A percentile compares a stretch with the other conserved stretches of the same genome.
phyloP scores from a whole-genome alignment of 1,140 invertebrate genomes.

The Mercenaria mercenaria region DNA sequence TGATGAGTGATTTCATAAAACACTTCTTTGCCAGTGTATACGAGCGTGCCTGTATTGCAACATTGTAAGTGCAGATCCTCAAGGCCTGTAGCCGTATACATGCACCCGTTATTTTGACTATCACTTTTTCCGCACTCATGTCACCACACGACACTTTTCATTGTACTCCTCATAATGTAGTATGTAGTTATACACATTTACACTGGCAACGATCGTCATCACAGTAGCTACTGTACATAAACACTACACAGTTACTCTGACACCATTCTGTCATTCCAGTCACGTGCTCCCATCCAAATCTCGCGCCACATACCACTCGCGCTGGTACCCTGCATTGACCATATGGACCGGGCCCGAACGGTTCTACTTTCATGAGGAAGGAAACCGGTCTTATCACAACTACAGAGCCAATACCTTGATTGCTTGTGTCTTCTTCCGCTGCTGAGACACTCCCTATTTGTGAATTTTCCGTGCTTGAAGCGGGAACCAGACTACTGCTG shows the following conservation, averaged over 20 bases:
- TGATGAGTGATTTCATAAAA: too few relatives aligned
- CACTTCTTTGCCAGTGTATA: too few relatives aligned
- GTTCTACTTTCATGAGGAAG: conserved; percentile 22
- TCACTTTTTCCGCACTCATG: too few relatives aligned
- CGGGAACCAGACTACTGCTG: background rate
- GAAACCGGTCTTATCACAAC: background rate
- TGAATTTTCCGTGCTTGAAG: background rate
- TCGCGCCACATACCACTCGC: conserved; percentile 46
- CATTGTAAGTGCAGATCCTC: too few relatives aligned
- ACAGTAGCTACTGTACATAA: conserved; percentile 58
- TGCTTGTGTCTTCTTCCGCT: background rate
- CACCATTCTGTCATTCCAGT: conserved; percentile 54
- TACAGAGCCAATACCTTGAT: background rate
- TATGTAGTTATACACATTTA: conserved; percentile 31
- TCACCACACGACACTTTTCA: too few relatives aligned
- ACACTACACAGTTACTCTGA: conserved; percentile 53
- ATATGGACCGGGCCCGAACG: conserved; percentile 59
- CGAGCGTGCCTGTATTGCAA: too few relatives aligned
- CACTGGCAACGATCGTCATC: conserved; percentile 52
- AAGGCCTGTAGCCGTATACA: too few relatives aligned
- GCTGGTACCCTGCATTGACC: conserved; percentile 45
- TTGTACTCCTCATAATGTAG: too few relatives aligned
- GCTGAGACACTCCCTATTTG: background rate
- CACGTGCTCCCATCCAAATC: conserved; percentile 47
- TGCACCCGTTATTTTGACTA: too few relatives aligned